Evolutionary conservation across 2,797 vertebrate genomes (phyloP).

Genomic region (Limnodromus scolopaceus): DNA sequence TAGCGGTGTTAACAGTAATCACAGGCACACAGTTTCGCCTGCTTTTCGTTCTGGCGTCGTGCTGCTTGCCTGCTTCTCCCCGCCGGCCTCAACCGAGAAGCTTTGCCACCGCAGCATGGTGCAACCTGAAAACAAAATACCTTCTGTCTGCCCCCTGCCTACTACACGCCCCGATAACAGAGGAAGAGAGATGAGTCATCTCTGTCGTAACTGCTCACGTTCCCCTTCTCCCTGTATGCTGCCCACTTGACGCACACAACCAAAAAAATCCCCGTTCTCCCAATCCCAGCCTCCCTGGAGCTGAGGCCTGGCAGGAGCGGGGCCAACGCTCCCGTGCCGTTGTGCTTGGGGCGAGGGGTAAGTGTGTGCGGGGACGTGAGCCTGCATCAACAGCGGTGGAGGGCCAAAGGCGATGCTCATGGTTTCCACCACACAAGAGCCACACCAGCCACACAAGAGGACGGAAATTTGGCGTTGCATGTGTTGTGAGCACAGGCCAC

Average conservation of each 20-base stretch:
- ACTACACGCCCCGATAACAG: fast-evolving
- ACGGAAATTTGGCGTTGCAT: fast-evolving
- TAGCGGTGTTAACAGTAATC: not conserved
- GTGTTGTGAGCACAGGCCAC: fast-evolving
- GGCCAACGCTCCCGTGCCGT: fast-evolving
- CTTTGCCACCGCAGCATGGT: fast-evolving
- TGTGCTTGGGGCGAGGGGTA: fast-evolving
- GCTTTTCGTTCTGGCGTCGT: not conserved
- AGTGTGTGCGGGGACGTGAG: fast-evolving
- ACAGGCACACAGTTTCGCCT: fast-evolving
- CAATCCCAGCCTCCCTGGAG: fast-evolving
- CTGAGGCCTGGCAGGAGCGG: fast-evolving
- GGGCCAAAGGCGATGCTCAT: fast-evolving
- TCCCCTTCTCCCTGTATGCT: not conserved
- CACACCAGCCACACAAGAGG: fast-evolving
- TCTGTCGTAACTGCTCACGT: not conserved
- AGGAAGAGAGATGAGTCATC: not conserved
- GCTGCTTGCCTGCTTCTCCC: not conserved
- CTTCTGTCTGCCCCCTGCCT: not conserved
- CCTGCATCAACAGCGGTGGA: fast-evolving
- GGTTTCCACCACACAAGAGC: not conserved
- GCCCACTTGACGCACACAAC: not conserved
- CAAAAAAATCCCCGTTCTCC: not conserved
- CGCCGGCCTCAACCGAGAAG: fast-evolving
- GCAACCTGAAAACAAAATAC: not conserved